Evolutionary conservation across 2,113 vertebrate genomes (phyloP), one percentile per base, ranked within the genome.

Genomic region (Accipiter virgatus): DNA sequence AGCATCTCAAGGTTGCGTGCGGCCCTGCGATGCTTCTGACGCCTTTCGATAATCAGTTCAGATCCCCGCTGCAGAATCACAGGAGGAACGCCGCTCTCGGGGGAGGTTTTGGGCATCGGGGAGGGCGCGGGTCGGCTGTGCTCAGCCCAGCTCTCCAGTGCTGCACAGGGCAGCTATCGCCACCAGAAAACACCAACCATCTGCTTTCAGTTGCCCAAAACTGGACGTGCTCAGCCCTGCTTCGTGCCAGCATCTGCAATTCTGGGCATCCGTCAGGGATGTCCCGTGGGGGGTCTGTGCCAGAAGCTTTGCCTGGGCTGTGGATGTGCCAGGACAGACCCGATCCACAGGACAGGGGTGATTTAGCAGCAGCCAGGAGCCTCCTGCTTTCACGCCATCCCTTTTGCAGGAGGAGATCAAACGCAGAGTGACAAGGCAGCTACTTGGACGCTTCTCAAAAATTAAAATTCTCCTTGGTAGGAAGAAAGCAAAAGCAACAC

Each of bases 261-360:
- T 36, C 5, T 18, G 31, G 74, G 40, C 25, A n/a, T 7, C 17
- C 0, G 1, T 45, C 53, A 73, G 55, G 45, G 88, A 19, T 13
- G 40, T 15, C 38, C 75, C 1, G 0, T 0, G 4, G 27, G 40
- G 40, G 50, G 5, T 2, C 50, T 6, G 0, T 32, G 74, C 79
- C 86, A 62, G 56, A n/a, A 63, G 81, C 48, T 16, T 13, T 7
- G 1, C 53, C 77, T 2, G 53, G 58, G 53, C 65, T 58, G 18
- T 5, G 77, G 66, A 77, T 42, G 68, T 19, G 50, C 74, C 67
- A 70, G 67, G 43, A 42, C 52, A 45, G 52, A 74, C 5, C 38
- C 3, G 4, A 27, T 3, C 13, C 4, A 1, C 50, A 6, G 63
- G 48, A 42, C 22, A 25, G 21, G 52, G 52, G 18, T 6, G 52